Percentiles rank a stretch among this genome's conserved stretches.
Conservation (phyloP, 35 echinoderm and acorn worm genomes). For the Amphiura filiformis region DNA sequence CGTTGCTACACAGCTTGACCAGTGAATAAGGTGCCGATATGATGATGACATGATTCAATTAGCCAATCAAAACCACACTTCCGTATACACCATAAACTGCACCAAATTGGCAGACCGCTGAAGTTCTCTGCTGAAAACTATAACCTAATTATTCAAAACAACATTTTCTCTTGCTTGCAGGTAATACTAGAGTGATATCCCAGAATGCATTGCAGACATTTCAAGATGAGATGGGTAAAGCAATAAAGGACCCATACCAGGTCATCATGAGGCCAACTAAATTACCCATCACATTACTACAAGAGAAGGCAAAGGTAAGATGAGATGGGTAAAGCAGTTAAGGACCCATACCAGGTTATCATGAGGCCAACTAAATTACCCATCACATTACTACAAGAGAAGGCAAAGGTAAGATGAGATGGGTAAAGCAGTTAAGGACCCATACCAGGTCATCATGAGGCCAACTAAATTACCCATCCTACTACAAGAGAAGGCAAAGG, state of each 20-base stretch:
- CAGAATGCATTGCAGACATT: conserved; percentile 93
- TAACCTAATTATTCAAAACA: no score
- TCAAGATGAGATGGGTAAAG: conserved; percentile 95
- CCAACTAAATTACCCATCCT: conserved; percentile 87
- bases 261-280: conserved; percentile 94
- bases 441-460: conserved; percentile 93
- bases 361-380: conserved; percentile 93
- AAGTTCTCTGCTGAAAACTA: no score
- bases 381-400: conserved; percentile 87
- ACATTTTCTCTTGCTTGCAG: conserved; percentile 15
- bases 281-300: conserved; percentile 82
- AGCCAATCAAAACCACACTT: no score
- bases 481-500: conserved; percentile 92
- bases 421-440: conserved; percentile 85
- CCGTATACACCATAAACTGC: no score
- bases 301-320: conserved; percentile 88
- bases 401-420: conserved; percentile 74
- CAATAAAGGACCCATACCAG: conserved; percentile 80
- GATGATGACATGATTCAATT: no score
- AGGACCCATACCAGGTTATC: conserved; percentile 88
- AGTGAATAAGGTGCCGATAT: no score
- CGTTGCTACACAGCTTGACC: no score
- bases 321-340: conserved; percentile 74
- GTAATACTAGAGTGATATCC: conserved; percentile 93
- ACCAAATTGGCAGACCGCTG: no score